phyloP scores from a whole-genome alignment of 2,113 vertebrate species.

The Platichthys flesus region DNA sequence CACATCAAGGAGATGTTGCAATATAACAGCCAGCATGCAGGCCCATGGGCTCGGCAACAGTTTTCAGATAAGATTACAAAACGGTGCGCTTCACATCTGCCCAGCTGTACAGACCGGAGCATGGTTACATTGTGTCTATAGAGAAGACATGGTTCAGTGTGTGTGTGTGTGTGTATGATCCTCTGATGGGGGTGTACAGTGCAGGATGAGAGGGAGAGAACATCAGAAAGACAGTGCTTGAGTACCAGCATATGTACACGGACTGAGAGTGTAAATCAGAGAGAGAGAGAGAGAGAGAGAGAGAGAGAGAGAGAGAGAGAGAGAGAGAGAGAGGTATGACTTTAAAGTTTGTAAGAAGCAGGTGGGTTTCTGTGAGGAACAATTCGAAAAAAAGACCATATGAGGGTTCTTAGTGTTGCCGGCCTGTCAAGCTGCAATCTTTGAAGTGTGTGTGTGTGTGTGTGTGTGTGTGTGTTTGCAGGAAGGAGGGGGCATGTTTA shows the following conservation, averaged over 20 bases:
- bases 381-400: constrained; percentile 46
- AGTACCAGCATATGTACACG: constrained; percentile 72
- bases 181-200: constrained; percentile 64
- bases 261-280: constrained; percentile 37
- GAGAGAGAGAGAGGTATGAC: constrained; percentile 30
- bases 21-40: constrained; percentile 60
- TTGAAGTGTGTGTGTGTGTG: constrained; percentile 67
- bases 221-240: constrained; percentile 61
- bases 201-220: constrained; percentile 55
- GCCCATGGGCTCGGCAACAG: constrained; percentile 57
- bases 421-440: constrained; percentile 72
- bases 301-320: constrained; percentile 4
- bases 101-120: constrained; percentile 38
- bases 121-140: constrained; percentile 62
- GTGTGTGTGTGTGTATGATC: constrained; percentile 44
- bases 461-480: constrained; percentile 58
- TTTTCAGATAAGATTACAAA: constrained; percentile 70
- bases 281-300: constrained; percentile 5
- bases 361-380: constrained; percentile 64
- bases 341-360: constrained; percentile 71
- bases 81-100: constrained; percentile 47
- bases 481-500: constrained; percentile 71
- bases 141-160: constrained; percentile 46
- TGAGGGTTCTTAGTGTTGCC: constrained; percentile 74
- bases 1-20: constrained; percentile 14